Percentiles rank a stretch among this genome's conserved stretches.
These are phyloP conservation scores for Spatulosminthurus flaviceps DNA, from an alignment of 2,888 invertebrate genomes.

Conservation along the genomic window DNA sequence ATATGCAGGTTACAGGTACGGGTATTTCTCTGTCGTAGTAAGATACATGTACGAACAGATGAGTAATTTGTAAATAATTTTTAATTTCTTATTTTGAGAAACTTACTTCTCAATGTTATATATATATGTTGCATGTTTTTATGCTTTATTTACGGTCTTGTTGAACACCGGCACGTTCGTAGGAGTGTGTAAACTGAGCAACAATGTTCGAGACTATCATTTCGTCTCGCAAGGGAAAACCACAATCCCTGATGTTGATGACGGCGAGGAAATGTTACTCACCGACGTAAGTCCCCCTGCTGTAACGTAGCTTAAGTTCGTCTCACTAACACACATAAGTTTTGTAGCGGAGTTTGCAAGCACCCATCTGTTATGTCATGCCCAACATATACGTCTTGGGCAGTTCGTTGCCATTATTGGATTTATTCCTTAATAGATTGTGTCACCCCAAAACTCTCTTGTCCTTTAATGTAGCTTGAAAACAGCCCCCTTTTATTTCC, in stretches of 20 bases:
- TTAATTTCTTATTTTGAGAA: not conserved
- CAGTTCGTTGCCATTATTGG: not conserved
- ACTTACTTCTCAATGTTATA: constrained; percentile 21
- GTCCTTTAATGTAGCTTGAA: too few relatives aligned
- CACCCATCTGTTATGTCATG: not conserved
- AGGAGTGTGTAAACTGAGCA: constrained; percentile 76
- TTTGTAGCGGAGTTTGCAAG: not conserved
- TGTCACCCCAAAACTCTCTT: too few relatives aligned
- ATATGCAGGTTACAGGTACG: too few relatives aligned
- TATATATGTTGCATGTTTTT: constrained; percentile 37
- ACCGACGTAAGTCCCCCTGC: constrained; percentile 65
- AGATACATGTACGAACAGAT: not conserved
- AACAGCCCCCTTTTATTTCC: too few relatives aligned
- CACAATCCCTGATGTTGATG: constrained; percentile 71
- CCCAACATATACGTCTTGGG: not conserved
- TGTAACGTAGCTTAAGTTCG: not conserved
- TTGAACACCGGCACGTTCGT: constrained; percentile 23
- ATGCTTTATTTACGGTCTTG: constrained; percentile 23
- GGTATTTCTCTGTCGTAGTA: not conserved
- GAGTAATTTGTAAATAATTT: not conserved
- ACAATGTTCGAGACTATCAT: constrained; percentile 79
- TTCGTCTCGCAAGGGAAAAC: constrained; percentile 72
- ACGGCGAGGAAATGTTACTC: constrained; percentile 69
- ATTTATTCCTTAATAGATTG: too few relatives aligned
- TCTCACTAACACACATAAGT: not conserved